Base-by-base conservation (phyloP, 92 coral and sea anemone genomes). In the Zoanthus sansibaricus region DNA sequence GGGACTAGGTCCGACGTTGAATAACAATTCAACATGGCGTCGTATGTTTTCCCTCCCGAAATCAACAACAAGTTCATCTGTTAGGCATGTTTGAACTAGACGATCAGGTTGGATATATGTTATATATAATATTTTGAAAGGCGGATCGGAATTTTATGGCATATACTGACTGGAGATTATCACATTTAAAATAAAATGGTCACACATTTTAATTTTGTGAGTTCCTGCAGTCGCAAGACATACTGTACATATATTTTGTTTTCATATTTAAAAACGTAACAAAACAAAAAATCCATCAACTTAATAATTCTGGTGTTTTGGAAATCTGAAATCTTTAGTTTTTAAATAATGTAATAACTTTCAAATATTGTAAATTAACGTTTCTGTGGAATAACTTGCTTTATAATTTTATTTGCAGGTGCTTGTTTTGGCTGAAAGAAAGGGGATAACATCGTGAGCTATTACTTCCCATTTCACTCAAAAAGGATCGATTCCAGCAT, bases 21-120 rank as follows among this genome's bases (percentile, higher is more conserved):
- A 13, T 8, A 25, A 78, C 56, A 79, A 61, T 62, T 79, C 84
- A 79, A 79, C 20, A 80, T 80, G 85, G 85, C 85, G 70, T 66
- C 75, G 44, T 18, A 6, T 42, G 21, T 13, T 79, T 78, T 59
- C 55, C 72, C 83, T 58, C 54, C 59, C 85, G 17, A 32, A 64
- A 64, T 58, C 48, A 9, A 79, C 72, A 44, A 4, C 61, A 15
- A 79, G 21, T 61, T 8, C 2, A 37, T 37, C 42, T 37, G 42
- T 37, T 37, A 37, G 69, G 69, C 56, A 80, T 80, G 75, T 47
- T 80, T 62, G 55, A 13, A 13, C 74, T 45, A 80, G 62, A 64
- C 3, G 21, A 46, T 44, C 21, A 80, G 85, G 85, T 64, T 64
- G 58, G 46, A 44, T 44, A 14, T 45, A 46, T 80, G 25, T 33